Percentiles rank a stretch among this genome's conserved stretches.
Evolutionary conservation across 2,888 invertebrate genomes (phyloP).

Genomic region (Cephalotes varians): DNA sequence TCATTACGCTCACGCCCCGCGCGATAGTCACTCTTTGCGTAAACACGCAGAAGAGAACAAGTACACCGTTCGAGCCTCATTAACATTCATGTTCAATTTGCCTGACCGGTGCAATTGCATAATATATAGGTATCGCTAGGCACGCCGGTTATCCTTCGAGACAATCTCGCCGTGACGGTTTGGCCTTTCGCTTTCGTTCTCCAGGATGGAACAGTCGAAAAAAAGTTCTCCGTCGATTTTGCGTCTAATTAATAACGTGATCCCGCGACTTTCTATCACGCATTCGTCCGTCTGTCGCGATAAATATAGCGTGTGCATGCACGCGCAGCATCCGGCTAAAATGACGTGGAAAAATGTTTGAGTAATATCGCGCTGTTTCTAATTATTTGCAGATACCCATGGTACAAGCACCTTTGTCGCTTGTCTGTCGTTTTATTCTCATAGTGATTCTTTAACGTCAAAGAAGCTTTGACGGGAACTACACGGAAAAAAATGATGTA

Average conservation of each 20-base stretch:
- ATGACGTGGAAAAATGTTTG: conserved; percentile 50
- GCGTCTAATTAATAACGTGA: conserved; percentile 48
- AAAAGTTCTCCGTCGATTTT: conserved; percentile 44
- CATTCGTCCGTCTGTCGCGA: conserved; percentile 13
- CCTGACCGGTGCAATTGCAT: conserved; percentile 60
- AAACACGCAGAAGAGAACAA: conserved; percentile 47
- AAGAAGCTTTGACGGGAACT: background rate
- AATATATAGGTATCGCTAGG: conserved; percentile 58
- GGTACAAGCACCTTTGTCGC: conserved; percentile 3
- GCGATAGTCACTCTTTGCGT: conserved; percentile 20
- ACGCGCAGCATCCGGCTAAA: conserved; percentile 18
- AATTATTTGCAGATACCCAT: conserved; percentile 67
- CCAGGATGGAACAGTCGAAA: conserved; percentile 12
- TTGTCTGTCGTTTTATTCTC: background rate
- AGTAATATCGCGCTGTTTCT: conserved; percentile 36
- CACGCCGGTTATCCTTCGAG: conserved; percentile 66
- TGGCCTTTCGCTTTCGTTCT: conserved; percentile 72
- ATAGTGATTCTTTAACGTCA: conserved; percentile 10
- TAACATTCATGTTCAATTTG: conserved; percentile 71
- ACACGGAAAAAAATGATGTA: no score
- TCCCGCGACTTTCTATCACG: conserved; percentile 31
- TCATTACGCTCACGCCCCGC: conserved; percentile 45
- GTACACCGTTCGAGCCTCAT: conserved; percentile 52
- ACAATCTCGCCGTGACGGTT: conserved; percentile 60
- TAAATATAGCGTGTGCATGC: conserved; percentile 39